Conservation (phyloP, 2,113 vertebrate species). For the Nanorana parkeri region DNA sequence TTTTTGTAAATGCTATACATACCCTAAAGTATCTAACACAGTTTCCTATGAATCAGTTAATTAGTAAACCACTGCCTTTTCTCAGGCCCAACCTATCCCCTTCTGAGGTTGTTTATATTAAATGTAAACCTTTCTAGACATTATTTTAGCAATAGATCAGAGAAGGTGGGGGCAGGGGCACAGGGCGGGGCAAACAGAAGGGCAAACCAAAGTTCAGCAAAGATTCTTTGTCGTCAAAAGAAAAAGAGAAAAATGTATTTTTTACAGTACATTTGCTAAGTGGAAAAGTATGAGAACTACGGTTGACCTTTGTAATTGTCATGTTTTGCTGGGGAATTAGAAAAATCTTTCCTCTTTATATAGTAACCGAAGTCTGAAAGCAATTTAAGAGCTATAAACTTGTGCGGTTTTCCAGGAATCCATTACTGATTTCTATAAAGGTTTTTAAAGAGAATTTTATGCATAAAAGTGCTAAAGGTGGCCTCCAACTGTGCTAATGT, state of each 20-base stretch:
- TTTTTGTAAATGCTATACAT: too few species aligned
- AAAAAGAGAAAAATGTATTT: conserved; percentile 41
- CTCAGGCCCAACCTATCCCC: background rate
- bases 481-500: too few species aligned
- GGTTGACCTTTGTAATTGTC: conserved; percentile 49
- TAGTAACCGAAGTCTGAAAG: background rate
- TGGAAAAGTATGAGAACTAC: conserved; percentile 28
- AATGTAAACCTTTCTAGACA: conserved; percentile 43
- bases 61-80: background rate
- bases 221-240: conserved; percentile 58
- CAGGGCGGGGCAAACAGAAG: conserved; percentile 59
- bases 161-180: too few species aligned
- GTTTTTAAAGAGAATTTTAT: too few species aligned
- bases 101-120: background rate
- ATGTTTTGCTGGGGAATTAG: background rate
- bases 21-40: too few species aligned
- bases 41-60: background rate
- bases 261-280: conserved; percentile 42
- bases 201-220: conserved; percentile 55
- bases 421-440: background rate
- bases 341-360: background rate
- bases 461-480: too few species aligned
- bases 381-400: background rate
- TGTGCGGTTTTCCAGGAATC: background rate
- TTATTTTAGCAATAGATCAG: conserved; percentile 37